These are phyloP conservation scores for Ichneumoninae sp. DNA, from an alignment of 2,888 invertebrate species.

Conservation along the genomic window DNA sequence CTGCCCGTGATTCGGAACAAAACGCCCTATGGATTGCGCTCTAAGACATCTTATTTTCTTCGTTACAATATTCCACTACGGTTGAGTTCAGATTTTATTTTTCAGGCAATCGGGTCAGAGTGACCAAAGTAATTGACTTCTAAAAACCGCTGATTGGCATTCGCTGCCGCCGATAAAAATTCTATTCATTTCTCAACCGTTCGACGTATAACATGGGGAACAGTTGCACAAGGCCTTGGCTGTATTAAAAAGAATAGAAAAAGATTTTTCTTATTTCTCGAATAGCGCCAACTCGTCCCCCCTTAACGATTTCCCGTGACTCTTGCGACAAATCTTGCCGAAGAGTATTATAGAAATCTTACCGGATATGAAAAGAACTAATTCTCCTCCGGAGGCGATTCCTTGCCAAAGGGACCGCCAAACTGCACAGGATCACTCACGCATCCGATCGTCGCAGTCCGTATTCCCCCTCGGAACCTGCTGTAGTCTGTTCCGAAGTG, in stretches of 20 bases:
- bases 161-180: too few species aligned
- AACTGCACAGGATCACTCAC: constrained; percentile 32
- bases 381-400: constrained; percentile 47
- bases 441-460: constrained; percentile 34
- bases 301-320: neutral
- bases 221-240: too few species aligned
- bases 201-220: neutral
- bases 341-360: constrained; percentile 35
- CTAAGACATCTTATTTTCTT: neutral
- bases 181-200: neutral
- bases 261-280: neutral
- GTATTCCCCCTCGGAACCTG: constrained; percentile 30
- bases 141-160: too few species aligned
- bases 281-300: neutral
- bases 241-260: neutral
- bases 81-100: neutral
- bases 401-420: constrained; percentile 11
- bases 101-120: neutral
- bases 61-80: neutral
- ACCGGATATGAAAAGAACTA: constrained; percentile 56
- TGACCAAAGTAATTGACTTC: neutral
- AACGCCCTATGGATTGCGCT: neutral
- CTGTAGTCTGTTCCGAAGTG: constrained; percentile 58
- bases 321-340: neutral
- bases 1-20: neutral